phyloP scores from a whole-genome alignment of 2,113 vertebrate species.

The Hemiscyllium ocellatum region DNA sequence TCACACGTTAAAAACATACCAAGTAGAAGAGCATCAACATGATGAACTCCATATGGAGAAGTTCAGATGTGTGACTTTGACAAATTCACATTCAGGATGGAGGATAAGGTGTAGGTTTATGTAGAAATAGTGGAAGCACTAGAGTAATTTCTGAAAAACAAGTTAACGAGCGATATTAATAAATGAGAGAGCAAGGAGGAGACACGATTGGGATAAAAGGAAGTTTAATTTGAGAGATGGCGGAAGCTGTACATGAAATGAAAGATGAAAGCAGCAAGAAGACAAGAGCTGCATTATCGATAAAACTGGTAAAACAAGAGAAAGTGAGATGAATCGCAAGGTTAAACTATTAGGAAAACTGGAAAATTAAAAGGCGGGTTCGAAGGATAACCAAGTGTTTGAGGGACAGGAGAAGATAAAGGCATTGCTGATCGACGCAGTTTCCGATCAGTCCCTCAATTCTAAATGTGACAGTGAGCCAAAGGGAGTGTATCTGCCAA shows the following conservation, averaged over 20 bases:
- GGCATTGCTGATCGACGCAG: not conserved
- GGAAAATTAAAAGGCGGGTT: constrained; percentile 39
- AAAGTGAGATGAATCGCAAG: not conserved
- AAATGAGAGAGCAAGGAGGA: not conserved
- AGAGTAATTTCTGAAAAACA: too few species aligned
- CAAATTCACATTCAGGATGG: not conserved
- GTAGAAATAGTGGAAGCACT: too few species aligned
- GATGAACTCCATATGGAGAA: not conserved
- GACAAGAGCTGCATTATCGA: not conserved
- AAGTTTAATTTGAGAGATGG: too few species aligned
- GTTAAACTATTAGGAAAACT: constrained; percentile 37
- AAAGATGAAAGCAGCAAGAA: not conserved
- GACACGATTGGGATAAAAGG: not conserved
- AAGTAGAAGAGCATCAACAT: not conserved
- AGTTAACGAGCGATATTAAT: not conserved
- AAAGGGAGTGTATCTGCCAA: not conserved
- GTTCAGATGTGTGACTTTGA: not conserved
- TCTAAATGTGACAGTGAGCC: not conserved
- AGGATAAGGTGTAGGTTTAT: too few species aligned
- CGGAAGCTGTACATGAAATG: not conserved
- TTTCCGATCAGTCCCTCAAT: not conserved
- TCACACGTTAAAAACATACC: not conserved
- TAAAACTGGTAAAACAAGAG: not conserved
- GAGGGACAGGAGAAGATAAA: not conserved
- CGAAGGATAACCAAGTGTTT: not conserved